These are phyloP conservation scores for Odocoileus hemionus DNA, from an alignment of 2,113 vertebrate genomes.

Conservation along the genomic window DNA sequence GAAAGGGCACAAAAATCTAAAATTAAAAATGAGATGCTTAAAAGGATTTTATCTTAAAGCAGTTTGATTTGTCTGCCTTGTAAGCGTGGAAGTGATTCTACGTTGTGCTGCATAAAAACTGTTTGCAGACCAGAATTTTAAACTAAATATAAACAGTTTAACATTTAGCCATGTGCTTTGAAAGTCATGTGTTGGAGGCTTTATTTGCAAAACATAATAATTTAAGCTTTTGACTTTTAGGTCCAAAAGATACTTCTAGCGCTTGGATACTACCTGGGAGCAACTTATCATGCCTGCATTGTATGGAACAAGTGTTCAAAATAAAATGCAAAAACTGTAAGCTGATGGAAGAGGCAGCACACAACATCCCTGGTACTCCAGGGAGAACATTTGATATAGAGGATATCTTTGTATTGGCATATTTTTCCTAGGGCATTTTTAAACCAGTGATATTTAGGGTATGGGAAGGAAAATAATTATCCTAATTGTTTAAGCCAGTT, in stretches of 20 bases:
- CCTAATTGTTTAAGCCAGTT: background rate
- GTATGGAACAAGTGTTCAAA: constrained; percentile 83
- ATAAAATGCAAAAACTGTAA: constrained; percentile 85
- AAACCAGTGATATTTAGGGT: background rate
- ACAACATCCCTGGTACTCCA: constrained; percentile 81
- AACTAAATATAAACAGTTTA: background rate
- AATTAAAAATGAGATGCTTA: background rate
- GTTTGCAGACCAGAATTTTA: background rate
- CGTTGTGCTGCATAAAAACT: background rate
- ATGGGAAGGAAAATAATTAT: background rate
- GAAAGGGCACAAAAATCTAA: constrained; percentile 9
- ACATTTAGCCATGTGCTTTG: background rate
- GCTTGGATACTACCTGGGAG: constrained; percentile 85
- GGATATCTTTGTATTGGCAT: constrained; percentile 76
- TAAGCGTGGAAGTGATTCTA: background rate
- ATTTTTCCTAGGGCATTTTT: background rate
- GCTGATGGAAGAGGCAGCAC: constrained; percentile 75
- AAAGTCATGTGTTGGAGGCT: background rate
- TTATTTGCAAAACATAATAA: background rate
- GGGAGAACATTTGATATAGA: constrained; percentile 82
- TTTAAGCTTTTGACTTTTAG: background rate
- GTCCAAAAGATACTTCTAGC: constrained; percentile 77
- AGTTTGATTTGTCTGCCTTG: background rate
- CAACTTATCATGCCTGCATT: constrained; percentile 83
- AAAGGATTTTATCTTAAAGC: background rate